Evolutionary conservation across 2,797 vertebrate genomes (phyloP), one percentile per base, ranked within the genome.

Genomic region (Syngnathus rostellatus): DNA sequence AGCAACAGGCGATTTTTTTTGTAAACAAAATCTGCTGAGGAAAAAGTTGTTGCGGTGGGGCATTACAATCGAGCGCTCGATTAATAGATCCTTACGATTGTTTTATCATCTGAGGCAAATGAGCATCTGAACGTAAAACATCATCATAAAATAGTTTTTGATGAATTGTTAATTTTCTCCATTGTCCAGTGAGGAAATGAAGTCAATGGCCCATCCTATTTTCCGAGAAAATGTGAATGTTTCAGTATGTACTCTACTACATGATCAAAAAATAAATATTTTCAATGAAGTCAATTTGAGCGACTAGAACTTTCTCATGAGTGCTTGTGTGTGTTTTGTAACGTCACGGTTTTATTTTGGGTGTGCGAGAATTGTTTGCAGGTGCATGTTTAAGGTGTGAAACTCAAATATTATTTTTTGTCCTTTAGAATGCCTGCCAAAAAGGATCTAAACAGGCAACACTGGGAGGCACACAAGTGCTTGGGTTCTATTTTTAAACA

Each of bases 261-360:
- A 48, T 48, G 45, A 48, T 59, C 38, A 25, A 62, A 12, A 46
- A 62, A 62, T 62, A 62, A 45, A 45, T 45, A 62, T 62, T 62
- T 62, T 46, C 41, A 31, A 25, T 25, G 60, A 45, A 45, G 31
- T 4, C 3, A 31, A 31, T 31, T 31, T 31, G 3, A 31, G 31
- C 31, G 31, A 31, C 31, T 31, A 31, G 31, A 31, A 31, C 31
- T 31, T 31, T 31, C 3, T 31, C 31, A 31, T 3, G 31, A 31
- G 31, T 23, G 11, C 3, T 8, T 25, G 45, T 23, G 41, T 46
- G 53, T 14, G n/a, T 25, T 10, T 8, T 23, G 50, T 8, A 9
- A 10, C 1, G n/a, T 51, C 21, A 21, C 21, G 21, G 7, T 53
- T 51, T 10, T 53, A 8, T 53, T 21, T 53, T 21, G 3, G 8